Conservation (phyloP, 2,888 invertebrate genomes). For the Cryptocephalus primarius region DNA sequence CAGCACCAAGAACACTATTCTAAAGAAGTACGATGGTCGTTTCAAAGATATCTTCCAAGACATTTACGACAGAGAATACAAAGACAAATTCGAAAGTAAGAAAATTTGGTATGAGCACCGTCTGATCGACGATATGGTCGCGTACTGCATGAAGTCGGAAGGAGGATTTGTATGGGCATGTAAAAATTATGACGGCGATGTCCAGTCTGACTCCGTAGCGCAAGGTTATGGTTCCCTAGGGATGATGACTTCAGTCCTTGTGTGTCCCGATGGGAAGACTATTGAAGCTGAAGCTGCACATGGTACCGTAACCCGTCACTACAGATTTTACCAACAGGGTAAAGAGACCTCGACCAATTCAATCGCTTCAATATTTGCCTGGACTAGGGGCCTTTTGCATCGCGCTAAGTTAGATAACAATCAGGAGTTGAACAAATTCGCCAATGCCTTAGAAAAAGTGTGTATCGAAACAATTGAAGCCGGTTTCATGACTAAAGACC, state of each 20-base stretch:
- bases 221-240: slow-evolving; percentile 88
- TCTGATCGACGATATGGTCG: slow-evolving; percentile 98
- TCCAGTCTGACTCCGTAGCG: slow-evolving; percentile 96
- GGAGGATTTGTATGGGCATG: slow-evolving; percentile 99
- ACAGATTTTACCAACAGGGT: slow-evolving; percentile 76
- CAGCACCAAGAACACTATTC: slow-evolving; percentile 94
- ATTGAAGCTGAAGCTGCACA: slow-evolving; percentile 98
- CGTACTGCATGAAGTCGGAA: slow-evolving; percentile 93
- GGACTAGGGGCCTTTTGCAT: slow-evolving; percentile 78
- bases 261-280: slow-evolving; percentile 96
- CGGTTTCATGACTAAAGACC: slow-evolving; percentile 95
- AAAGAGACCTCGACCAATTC: slow-evolving; percentile 98
- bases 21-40: slow-evolving; percentile 45
- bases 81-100: slow-evolving; percentile 67
- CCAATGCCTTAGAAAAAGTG: slow-evolving; percentile 77
- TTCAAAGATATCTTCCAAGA: slow-evolving; percentile 47
- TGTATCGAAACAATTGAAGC: slow-evolving; percentile 92
- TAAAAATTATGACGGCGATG: slow-evolving; percentile 99
- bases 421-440: slow-evolving; percentile 60
- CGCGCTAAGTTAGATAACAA: slow-evolving; percentile 91
- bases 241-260: slow-evolving; percentile 93
- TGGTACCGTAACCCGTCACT: slow-evolving; percentile 54
- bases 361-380: slow-evolving; percentile 98
- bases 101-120: slow-evolving; percentile 97
- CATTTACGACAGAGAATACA: slow-evolving; percentile 84